Conservation (phyloP, 2,113 vertebrate genomes). For the Riparia riparia region DNA sequence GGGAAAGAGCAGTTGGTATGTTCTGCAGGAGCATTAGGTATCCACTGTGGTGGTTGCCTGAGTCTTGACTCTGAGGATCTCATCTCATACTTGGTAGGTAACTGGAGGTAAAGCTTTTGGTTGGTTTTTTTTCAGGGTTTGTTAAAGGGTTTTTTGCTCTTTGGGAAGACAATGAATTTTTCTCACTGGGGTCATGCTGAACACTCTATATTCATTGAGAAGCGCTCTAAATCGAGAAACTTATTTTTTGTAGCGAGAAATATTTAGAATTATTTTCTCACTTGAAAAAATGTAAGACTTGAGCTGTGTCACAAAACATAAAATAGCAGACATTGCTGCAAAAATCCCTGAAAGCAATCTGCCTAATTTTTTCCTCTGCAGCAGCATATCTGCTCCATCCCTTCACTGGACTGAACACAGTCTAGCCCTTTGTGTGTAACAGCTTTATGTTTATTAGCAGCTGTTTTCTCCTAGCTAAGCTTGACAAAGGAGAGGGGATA, state of each 20-base stretch:
- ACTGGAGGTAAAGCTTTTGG: neutral
- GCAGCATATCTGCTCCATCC: neutral
- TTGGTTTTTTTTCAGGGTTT: neutral
- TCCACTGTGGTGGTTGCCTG: neutral
- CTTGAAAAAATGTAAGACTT: neutral
- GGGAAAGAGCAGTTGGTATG: neutral
- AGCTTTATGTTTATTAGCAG: conserved; percentile 36
- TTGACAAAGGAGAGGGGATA: neutral
- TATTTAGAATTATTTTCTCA: neutral
- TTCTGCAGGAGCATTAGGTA: neutral
- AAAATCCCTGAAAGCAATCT: neutral
- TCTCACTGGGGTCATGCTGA: neutral
- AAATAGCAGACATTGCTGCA: neutral
- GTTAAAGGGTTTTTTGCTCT: neutral
- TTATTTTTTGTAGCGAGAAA: neutral
- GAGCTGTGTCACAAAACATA: neutral
- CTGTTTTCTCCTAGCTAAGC: conserved; percentile 6
- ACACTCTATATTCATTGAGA: neutral
- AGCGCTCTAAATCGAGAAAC: neutral
- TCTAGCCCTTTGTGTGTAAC: conserved; percentile 9
- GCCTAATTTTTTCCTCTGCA: neutral
- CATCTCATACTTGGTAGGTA: neutral
- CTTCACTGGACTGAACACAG: neutral
- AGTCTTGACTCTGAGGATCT: neutral
- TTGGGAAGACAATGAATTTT: neutral